A percentile compares a stretch with the other conserved stretches of the same genome.
Conservation (phyloP, 2,888 invertebrate species). For the Anoplius nigerrimus region DNA sequence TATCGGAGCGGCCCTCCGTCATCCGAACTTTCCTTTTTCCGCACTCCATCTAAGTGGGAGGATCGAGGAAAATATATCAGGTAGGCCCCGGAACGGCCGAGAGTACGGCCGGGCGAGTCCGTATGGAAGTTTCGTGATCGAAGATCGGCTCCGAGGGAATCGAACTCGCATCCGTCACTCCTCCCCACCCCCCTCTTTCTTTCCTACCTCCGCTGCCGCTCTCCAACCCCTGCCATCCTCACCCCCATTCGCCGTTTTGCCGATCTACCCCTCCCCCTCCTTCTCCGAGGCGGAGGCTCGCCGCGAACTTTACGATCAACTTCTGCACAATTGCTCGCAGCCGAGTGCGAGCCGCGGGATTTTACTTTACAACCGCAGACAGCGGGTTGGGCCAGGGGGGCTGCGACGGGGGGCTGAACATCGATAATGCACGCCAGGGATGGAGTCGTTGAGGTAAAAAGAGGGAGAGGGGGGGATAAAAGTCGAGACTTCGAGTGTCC, state of each 20-base stretch:
- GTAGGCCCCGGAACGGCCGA: conserved; percentile 78
- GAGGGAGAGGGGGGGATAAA: neutral
- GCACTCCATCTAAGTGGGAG: too few species aligned
- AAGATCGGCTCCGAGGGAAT: conserved; percentile 25
- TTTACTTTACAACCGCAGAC: conserved; percentile 28
- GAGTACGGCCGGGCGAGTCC: conserved; percentile 81
- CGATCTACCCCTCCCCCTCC: too few species aligned
- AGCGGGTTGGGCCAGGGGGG: neutral
- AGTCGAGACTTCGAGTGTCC: neutral
- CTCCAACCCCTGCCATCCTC: too few species aligned
- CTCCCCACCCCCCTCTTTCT: too few species aligned
- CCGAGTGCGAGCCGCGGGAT: conserved; percentile 26
- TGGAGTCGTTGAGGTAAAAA: neutral
- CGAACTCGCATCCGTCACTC: conserved; percentile 20
- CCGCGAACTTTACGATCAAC: conserved; percentile 18
- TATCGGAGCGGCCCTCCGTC: conserved; percentile 5
- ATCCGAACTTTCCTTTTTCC: too few species aligned
- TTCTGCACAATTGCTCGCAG: conserved; percentile 27
- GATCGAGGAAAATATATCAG: too few species aligned
- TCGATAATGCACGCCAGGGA: conserved; percentile 29
- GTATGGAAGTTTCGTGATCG: conserved; percentile 17
- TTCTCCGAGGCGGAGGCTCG: conserved; percentile 6
- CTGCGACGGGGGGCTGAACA: too few species aligned
- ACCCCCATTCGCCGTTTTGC: too few species aligned
- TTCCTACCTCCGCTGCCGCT: too few species aligned